Conservation (phyloP, 64 coral and sea anemone genomes). For the Pachyseris speciosa region DNA sequence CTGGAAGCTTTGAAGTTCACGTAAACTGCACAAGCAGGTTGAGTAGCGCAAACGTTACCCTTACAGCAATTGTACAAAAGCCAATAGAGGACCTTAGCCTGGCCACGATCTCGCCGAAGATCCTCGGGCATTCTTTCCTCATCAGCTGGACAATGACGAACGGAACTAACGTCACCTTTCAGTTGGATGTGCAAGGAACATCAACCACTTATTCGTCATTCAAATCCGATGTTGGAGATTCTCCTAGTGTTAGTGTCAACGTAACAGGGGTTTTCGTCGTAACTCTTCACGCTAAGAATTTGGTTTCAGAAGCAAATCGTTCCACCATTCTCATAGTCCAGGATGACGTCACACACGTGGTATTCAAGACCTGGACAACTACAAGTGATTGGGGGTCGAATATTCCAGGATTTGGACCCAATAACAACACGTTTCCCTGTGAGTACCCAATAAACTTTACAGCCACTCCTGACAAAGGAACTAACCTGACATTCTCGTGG, state of each 20-base stretch:
- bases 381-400: constrained; percentile 60
- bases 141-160: constrained; percentile 59
- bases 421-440: constrained; percentile 51
- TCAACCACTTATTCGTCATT: constrained; percentile 1
- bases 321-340: constrained; percentile 47
- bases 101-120: neutral
- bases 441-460: constrained; percentile 78
- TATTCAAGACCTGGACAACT: constrained; percentile 37
- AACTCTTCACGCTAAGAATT: constrained; percentile 50
- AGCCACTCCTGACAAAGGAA: constrained; percentile 42
- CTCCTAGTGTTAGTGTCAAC: neutral
- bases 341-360: constrained; percentile 29
- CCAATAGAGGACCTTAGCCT: constrained; percentile 65
- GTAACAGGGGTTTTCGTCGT: neutral
- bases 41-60: constrained; percentile 2
- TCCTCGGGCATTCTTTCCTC: neutral
- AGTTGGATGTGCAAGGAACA: constrained; percentile 12
- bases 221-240: constrained; percentile 44
- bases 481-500: constrained; percentile 70
- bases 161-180: constrained; percentile 83
- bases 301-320: constrained; percentile 55
- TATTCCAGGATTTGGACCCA: constrained; percentile 21
- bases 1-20: constrained; percentile 38
- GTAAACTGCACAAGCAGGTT: constrained; percentile 68
- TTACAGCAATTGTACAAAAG: constrained; percentile 26